A percentile compares a stretch with the other conserved stretches of the same genome.
These are phyloP conservation scores for Muricea muricata DNA, from an alignment of 92 coral and sea anemone species.

Conservation along the genomic window DNA sequence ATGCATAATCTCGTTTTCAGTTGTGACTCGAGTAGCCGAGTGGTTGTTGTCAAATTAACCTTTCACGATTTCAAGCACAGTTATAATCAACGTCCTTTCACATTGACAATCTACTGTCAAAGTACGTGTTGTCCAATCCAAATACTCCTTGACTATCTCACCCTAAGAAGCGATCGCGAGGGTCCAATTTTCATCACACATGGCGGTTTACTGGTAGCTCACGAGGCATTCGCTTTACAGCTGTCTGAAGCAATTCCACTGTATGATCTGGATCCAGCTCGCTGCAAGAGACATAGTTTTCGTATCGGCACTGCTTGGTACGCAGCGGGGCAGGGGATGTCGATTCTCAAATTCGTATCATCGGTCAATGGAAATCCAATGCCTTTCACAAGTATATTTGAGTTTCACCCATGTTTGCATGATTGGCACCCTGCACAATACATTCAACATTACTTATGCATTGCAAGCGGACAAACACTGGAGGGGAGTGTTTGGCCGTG, in stretches of 20 bases:
- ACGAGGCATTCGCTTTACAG: not conserved
- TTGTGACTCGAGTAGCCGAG: not conserved
- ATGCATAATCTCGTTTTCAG: not conserved
- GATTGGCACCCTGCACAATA: too few species aligned
- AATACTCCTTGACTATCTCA: not conserved
- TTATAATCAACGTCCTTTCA: too few species aligned
- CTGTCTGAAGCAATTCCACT: not conserved
- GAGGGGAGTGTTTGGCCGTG: too few species aligned
- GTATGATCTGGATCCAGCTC: not conserved
- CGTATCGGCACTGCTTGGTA: not conserved
- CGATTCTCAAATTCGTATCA: slow-evolving; percentile 6
- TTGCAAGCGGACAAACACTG: too few species aligned
- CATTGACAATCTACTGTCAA: not conserved
- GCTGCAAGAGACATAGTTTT: slow-evolving; percentile 18
- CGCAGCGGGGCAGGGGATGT: not conserved
- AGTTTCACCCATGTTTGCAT: not conserved
- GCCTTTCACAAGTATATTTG: slow-evolving; percentile 19
- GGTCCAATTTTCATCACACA: slow-evolving; percentile 1
- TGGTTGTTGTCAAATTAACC: not conserved
- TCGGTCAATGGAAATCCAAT: slow-evolving; percentile 14
- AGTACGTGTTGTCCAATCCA: not conserved
- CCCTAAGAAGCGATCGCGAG: not conserved
- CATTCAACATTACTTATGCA: too few species aligned
- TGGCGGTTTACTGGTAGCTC: not conserved
- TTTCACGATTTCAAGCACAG: too few species aligned